Evolutionary conservation across 2,797 vertebrate genomes (phyloP).

Genomic region (Hapalemur alaotrensis): DNA sequence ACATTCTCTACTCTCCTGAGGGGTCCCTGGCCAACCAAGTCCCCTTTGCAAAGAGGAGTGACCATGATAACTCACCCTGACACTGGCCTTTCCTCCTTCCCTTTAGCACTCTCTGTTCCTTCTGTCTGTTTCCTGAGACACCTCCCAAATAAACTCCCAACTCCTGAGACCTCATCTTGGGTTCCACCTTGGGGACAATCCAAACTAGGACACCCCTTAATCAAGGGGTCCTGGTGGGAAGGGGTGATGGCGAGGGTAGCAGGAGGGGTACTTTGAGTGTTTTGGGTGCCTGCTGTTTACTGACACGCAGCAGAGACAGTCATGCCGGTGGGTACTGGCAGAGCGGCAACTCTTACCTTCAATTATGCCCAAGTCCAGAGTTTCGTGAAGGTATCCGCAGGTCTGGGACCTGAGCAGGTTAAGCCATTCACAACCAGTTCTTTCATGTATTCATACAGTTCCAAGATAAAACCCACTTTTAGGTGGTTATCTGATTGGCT

Average conservation of each 20-base stretch:
- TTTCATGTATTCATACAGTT: neutral
- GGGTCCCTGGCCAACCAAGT: neutral
- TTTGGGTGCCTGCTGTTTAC: neutral
- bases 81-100: neutral
- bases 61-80: neutral
- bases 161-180: neutral
- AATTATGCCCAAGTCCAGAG: rapidly evolving
- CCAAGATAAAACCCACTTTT: neutral
- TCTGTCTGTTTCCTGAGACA: neutral
- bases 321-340: no score
- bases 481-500: neutral
- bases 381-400: neutral
- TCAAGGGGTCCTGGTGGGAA: neutral
- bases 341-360: neutral
- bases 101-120: neutral
- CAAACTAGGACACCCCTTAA: neutral
- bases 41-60: neutral
- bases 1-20: neutral
- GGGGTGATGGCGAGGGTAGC: neutral
- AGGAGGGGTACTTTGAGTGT: neutral
- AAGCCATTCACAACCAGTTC: neutral
- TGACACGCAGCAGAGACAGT: neutral
- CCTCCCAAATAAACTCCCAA: neutral
- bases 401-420: neutral
- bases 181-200: neutral